These are phyloP conservation scores for Coleophora flavipennella DNA, from an alignment of 2,888 invertebrate genomes.

Conservation along the genomic window DNA sequence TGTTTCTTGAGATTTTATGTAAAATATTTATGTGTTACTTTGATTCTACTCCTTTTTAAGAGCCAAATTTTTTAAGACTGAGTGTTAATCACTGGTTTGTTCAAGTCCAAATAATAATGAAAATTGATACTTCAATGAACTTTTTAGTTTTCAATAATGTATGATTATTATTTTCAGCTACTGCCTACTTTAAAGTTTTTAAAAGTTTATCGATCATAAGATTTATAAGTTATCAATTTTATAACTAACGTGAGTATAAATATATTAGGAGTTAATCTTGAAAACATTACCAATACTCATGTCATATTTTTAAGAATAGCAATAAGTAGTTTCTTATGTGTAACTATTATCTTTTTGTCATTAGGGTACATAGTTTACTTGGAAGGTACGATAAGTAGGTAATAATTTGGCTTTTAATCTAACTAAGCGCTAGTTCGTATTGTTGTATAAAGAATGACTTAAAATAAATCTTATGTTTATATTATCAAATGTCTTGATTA, in stretches of 20 bases:
- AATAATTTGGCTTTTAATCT: constrained; percentile 20
- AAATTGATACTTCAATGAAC: too few species aligned
- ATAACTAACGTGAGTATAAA: too few species aligned
- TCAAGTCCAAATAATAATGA: too few species aligned
- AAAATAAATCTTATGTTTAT: constrained; percentile 55
- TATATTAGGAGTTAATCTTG: background rate
- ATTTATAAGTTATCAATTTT: too few species aligned
- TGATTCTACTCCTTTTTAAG: constrained; percentile 44
- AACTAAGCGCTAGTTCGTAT: constrained; percentile 24
- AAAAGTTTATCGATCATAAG: too few species aligned
- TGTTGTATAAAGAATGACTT: constrained; percentile 35
- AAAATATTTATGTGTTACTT: constrained; percentile 21
- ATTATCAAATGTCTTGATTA: constrained; percentile 38
- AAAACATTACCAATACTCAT: constrained; percentile 6
- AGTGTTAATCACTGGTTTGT: constrained; percentile 38
- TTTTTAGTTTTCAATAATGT: too few species aligned
- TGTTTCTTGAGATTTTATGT: constrained; percentile 1
- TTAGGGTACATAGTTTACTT: constrained; percentile 1
- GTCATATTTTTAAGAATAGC: constrained; percentile 3
- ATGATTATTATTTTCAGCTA: too few species aligned
- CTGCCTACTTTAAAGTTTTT: too few species aligned
- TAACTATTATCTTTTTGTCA: constrained; percentile 5
- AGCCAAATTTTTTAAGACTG: constrained; percentile 71
- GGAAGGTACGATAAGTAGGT: constrained; percentile 2
- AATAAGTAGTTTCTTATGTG: constrained; percentile 2